phyloP scores from a whole-genome alignment of 2,888 invertebrate genomes.

The Steinernema scapterisci region DNA sequence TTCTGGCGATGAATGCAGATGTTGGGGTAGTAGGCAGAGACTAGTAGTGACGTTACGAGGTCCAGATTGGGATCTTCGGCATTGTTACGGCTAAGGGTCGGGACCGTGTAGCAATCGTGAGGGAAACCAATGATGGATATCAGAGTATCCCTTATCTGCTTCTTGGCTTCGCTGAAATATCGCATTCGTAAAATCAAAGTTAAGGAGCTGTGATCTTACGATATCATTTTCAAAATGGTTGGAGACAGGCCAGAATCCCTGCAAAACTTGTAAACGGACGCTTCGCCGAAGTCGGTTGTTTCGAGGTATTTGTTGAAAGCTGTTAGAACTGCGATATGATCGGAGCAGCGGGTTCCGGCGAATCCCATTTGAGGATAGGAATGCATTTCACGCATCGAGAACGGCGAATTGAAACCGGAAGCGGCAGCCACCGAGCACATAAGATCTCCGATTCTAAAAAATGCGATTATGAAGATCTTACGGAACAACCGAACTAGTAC shows the following conservation, averaged over 20 bases:
- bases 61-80: constrained; percentile 82
- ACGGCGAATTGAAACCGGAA: constrained; percentile 92
- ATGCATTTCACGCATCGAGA: constrained; percentile 74
- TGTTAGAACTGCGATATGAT: constrained; percentile 91
- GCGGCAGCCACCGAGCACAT: constrained; percentile 91
- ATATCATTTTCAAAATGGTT: constrained; percentile 86
- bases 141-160: constrained; percentile 76
- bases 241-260: constrained; percentile 83
- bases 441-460: constrained; percentile 84
- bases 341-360: constrained; percentile 85
- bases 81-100: constrained; percentile 76
- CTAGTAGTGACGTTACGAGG: constrained; percentile 70
- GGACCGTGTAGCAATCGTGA: constrained; percentile 76
- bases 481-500: no score
- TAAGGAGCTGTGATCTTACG: constrained; percentile 74
- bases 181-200: constrained; percentile 5
- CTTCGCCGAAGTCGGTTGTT: constrained; percentile 70
- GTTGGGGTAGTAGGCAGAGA: constrained; percentile 86
- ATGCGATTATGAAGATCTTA: no score
- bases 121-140: constrained; percentile 81
- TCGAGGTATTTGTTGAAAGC: constrained; percentile 80
- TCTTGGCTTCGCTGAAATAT: constrained; percentile 51
- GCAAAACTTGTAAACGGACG: constrained; percentile 82
- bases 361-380: constrained; percentile 83
- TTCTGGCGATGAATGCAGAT: constrained; percentile 77